Base-by-base conservation (phyloP, 2,113 vertebrate species). In the Saguinus midas region DNA sequence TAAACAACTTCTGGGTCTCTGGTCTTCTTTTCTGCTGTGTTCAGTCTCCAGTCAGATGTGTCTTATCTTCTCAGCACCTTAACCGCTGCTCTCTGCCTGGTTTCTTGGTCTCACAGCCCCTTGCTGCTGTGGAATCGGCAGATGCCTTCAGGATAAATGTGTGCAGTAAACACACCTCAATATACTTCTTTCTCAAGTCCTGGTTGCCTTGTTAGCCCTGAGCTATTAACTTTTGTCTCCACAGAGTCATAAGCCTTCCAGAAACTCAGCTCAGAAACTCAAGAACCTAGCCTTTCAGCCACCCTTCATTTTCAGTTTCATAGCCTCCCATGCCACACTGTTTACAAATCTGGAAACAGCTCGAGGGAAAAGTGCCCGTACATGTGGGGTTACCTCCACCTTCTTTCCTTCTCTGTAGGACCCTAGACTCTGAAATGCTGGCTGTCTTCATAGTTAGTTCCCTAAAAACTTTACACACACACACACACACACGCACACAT, bases 141-240 rank as follows among this genome's bases (percentile, higher is more conserved):
- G 4, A 1, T 11, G 11, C 45, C 75, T 61, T 4, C 9, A 18
- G 58, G 7, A 21, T 2, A 20, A 43, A 40, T 16, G 37, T 37
- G 58, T 48, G 5, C 1, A 2, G 1, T 45, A 11, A 12, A 12
- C 43, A 37, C 1, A 0, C 16, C 48, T 55, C 68, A 1, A 0
- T 0, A 1, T 12, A 8, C 93, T 5, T 84, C 11, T 45, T 90
- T 91, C 55, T 58, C 32, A 9, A 58, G n/a, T 66, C 55, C 50
- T 70, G 52, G 52, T 4, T 12, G 16, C 10, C 25, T 57, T 35
- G 43, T 32, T 57, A 29, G 32, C 52, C 43, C 40, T 45, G 50
- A 87, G 57, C 80, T 45, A 55, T 37, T 25, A 61, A 29, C 14
- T 76, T 64, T 45, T 52, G 6, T 79, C 52, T 79, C 48, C 25